Evolutionary conservation across 2,797 vertebrate genomes (phyloP).

Genomic region (Smutsia temminckii): DNA sequence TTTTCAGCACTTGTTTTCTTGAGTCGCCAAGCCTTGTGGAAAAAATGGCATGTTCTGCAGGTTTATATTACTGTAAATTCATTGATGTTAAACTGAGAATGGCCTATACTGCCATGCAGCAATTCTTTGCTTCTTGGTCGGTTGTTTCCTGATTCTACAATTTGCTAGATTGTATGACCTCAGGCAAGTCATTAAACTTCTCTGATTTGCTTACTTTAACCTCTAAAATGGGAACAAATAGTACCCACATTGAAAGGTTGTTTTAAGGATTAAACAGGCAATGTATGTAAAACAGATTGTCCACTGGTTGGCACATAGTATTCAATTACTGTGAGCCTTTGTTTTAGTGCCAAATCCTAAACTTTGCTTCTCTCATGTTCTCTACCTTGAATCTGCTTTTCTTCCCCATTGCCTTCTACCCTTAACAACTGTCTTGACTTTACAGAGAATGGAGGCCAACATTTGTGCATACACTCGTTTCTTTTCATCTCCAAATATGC

Average conservation of each 20-base stretch:
- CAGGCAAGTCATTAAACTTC: not conserved
- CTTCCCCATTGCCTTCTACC: not conserved
- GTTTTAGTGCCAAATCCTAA: conserved; percentile 31
- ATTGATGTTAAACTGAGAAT: not conserved
- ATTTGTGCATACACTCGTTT: not conserved
- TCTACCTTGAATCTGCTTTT: not conserved
- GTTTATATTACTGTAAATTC: not conserved
- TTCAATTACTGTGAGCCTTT: not conserved
- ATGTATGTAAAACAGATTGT: not conserved
- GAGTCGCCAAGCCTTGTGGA: not conserved
- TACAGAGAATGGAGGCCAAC: not conserved
- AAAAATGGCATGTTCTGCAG: not conserved
- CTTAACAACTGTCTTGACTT: not conserved
- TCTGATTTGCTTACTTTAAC: conserved; percentile 14
- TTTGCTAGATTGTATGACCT: not conserved
- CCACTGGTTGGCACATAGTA: not conserved
- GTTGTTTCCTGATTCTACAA: not conserved
- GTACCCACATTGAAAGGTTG: not conserved
- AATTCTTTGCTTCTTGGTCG: not conserved
- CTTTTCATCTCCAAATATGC: not conserved
- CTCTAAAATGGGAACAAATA: not conserved
- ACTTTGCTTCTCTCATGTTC: not conserved
- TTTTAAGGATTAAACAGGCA: conserved; percentile 8
- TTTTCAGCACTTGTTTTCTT: not conserved
- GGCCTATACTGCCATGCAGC: not conserved